Evolutionary conservation across 2,797 vertebrate genomes (phyloP).

Genomic region (Gephyroberyx darwinii): DNA sequence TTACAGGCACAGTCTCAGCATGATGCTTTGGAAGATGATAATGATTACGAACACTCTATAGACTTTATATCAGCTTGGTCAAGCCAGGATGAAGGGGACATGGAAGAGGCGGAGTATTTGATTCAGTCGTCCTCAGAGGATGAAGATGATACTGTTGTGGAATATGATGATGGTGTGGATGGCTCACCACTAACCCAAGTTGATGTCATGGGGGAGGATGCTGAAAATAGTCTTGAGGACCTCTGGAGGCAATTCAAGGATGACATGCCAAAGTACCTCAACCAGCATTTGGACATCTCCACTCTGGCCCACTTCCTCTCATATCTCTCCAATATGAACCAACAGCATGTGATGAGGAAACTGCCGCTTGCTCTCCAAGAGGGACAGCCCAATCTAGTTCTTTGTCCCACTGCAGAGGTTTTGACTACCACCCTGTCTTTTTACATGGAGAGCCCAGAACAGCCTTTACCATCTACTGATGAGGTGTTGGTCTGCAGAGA

Average conservation of each 20-base stretch:
- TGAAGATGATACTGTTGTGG: slow-evolving; percentile 23
- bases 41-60: not conserved
- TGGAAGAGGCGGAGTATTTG: slow-evolving; percentile 31
- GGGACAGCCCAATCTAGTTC: slow-evolving; percentile 80
- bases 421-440: slow-evolving; percentile 71
- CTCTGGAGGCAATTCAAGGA: slow-evolving; percentile 77
- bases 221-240: slow-evolving; percentile 60
- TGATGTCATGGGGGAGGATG: not conserved
- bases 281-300: slow-evolving; percentile 70
- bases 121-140: slow-evolving; percentile 66
- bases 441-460: slow-evolving; percentile 71
- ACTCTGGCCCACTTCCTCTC: slow-evolving; percentile 73
- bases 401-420: slow-evolving; percentile 75
- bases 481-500: slow-evolving; percentile 83
- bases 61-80: slow-evolving; percentile 4
- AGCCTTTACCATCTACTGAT: slow-evolving; percentile 77
- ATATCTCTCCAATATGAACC: slow-evolving; percentile 69
- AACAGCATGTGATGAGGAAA: slow-evolving; percentile 55
- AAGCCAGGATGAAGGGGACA: slow-evolving; percentile 3
- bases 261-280: slow-evolving; percentile 69
- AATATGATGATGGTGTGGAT: slow-evolving; percentile 6
- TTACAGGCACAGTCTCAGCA: not conserved
- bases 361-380: slow-evolving; percentile 69
- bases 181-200: slow-evolving; percentile 17
- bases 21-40: slow-evolving; percentile 4